Conservation (phyloP, 2,113 vertebrate species). For the Hepsetus odoe region DNA sequence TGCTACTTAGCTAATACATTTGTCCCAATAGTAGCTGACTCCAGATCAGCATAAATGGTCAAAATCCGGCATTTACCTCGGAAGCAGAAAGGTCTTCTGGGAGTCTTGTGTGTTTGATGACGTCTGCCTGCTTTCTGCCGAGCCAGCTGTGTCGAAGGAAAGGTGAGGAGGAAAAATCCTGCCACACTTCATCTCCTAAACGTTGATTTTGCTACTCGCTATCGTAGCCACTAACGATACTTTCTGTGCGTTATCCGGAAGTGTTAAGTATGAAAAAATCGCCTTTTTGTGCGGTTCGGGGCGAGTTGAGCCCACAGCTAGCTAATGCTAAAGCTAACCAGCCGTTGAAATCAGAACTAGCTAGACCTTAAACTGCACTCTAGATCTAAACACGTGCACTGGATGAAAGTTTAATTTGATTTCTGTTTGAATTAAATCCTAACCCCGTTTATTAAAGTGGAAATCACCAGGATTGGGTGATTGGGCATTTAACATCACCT, state of each 20-base stretch:
- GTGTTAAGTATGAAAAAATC: not conserved
- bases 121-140: slow-evolving; percentile 34
- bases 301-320: not conserved
- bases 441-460: not conserved
- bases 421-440: not conserved
- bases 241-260: not conserved
- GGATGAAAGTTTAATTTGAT: not conserved
- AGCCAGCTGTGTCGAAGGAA: slow-evolving; percentile 49
- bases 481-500: too few species aligned
- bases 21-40: not conserved
- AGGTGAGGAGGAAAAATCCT: slow-evolving; percentile 2
- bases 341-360: too few species aligned
- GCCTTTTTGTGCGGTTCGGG: not conserved
- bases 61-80: slow-evolving; percentile 36
- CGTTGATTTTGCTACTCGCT: not conserved
- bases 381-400: too few species aligned
- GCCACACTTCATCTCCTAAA: not conserved
- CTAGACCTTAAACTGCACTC: too few species aligned
- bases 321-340: not conserved
- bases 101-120: slow-evolving; percentile 49
- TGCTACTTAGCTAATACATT: not conserved
- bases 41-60: not conserved
- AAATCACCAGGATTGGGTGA: not conserved
- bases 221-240: not conserved
- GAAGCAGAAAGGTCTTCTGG: slow-evolving; percentile 45